A percentile compares a stretch with the other conserved stretches of the same genome.
phyloP scores from a whole-genome alignment of 1,140 invertebrate species.

The Caenorhabditis inopinata region DNA sequence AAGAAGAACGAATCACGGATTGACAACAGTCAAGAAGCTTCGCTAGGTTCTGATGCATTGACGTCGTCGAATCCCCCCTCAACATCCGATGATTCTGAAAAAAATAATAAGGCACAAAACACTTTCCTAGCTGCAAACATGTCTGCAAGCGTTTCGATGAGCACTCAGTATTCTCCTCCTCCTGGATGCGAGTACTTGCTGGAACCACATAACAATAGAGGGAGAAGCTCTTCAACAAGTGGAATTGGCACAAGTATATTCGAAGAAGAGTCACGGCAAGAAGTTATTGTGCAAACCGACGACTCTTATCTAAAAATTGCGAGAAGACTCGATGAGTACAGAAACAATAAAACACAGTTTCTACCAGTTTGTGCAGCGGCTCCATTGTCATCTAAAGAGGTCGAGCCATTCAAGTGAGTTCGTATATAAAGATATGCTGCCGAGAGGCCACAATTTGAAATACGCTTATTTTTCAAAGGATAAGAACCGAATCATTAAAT shows the following conservation, averaged over 20 bases:
- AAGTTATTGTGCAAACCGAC: constrained; percentile 64
- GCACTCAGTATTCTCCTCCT: constrained; percentile 35
- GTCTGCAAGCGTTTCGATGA: neutral
- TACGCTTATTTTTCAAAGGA: too few relatives aligned
- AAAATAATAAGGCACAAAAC: neutral
- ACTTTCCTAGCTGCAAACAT: neutral
- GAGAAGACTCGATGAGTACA: constrained; percentile 56
- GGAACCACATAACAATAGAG: constrained; percentile 19
- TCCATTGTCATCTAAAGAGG: constrained; percentile 34
- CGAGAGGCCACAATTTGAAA: too few relatives aligned
- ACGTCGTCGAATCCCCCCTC: neutral
- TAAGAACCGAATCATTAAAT: too few relatives aligned
- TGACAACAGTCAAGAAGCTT: constrained; percentile 1
- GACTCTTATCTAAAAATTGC: constrained; percentile 65
- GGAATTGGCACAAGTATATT: constrained; percentile 43
- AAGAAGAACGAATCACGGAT: neutral
- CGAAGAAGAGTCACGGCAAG: constrained; percentile 45
- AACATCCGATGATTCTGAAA: neutral
- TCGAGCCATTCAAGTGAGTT: constrained; percentile 20
- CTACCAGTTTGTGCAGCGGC: constrained; percentile 44
- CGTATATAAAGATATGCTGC: too few relatives aligned
- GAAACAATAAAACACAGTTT: constrained; percentile 38
- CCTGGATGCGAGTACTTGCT: constrained; percentile 49
- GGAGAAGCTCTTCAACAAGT: constrained; percentile 28
- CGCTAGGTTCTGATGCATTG: neutral